phyloP scores from a whole-genome alignment of 2,113 vertebrate species.

The Oryctolagus cuniculus region DNA sequence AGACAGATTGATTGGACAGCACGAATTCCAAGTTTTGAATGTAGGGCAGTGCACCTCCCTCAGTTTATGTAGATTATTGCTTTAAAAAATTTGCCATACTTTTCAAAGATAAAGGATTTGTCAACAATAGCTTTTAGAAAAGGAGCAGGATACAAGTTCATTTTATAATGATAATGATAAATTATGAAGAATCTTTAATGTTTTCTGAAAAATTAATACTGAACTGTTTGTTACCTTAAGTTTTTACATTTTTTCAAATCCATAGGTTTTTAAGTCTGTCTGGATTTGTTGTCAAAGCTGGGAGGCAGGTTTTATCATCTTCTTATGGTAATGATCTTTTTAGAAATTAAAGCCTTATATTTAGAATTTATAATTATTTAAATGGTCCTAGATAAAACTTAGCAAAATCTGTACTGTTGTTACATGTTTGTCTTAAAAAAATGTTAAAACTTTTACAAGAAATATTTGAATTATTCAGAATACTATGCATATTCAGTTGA shows the following conservation, averaged over 20 bases:
- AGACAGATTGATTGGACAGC: neutral
- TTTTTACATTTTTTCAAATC: conserved; percentile 45
- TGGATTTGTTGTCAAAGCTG: conserved; percentile 57
- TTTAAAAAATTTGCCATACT: neutral
- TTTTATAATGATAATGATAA: conserved; percentile 31
- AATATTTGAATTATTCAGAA: neutral
- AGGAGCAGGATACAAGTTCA: conserved; percentile 3
- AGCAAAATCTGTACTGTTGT: neutral
- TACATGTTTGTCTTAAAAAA: conserved; percentile 6
- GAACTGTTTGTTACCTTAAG: neutral
- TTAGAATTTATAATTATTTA: conserved; percentile 59
- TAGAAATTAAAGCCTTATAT: conserved; percentile 52
- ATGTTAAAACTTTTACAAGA: neutral
- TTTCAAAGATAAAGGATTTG: neutral
- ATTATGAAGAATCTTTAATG: conserved; percentile 3
- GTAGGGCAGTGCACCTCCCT: neutral
- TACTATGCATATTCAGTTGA: neutral
- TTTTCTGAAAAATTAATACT: conserved; percentile 56
- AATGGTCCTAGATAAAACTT: conserved; percentile 45
- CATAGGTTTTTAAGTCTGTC: conserved; percentile 8
- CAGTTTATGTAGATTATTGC: neutral
- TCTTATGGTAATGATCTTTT: neutral
- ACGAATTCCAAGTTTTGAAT: conserved; percentile 20
- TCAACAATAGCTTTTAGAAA: conserved; percentile 35
- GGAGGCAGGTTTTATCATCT: conserved; percentile 15